Evolutionary conservation across 2,113 vertebrate species (phyloP), one percentile per base, ranked within the genome.

Genomic region (Charadrius vociferus): DNA sequence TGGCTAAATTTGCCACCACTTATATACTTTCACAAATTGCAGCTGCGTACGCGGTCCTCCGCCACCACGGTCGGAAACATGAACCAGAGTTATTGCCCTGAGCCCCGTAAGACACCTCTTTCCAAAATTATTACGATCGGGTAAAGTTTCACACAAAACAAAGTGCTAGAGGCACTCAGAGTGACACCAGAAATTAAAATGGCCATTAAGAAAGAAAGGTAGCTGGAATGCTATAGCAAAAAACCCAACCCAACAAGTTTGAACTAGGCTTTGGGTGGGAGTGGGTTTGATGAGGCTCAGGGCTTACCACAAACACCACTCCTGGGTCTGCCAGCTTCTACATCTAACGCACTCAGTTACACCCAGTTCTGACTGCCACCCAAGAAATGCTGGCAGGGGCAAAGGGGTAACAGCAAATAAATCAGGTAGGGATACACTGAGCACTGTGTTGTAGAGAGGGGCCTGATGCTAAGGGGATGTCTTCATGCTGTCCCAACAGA

Each of bases 1-100:
- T 86, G 65, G 86, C 98, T 97, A 97, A 97, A 97, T 95, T 89
- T 75, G 74, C 87, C 62, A 81, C 87, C 27, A 21, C 83, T 84
- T 88, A 72, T 7, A 43, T n/a, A 53, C 74, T 93, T 90, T 80
- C 61, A 66, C 37, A 61, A 29, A 83, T 53, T 80, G 39, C 66
- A 89, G 45, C 62, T 39, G 67, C 70, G 59, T 45, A 81, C 73
- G 37, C 55, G 70, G 83, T 66, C 17, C 7, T 89, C 73, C 63
- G 90, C 9, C 49, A 37, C 41, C 58, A 58, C 9, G 14, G 37
- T 97, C 20, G 15, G 62, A 93, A 68, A 80, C 37, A 24, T 12
- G 36, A 92, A 79, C 36, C 7, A 10, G 36, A 90, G 47, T 43
- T 68, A 49, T 61, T 89, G n/a, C 30, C 27, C 30, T 16, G 34